These are phyloP conservation scores for Macrobrachium nipponense DNA, from an alignment of 1,140 invertebrate species.

Conservation along the genomic window DNA sequence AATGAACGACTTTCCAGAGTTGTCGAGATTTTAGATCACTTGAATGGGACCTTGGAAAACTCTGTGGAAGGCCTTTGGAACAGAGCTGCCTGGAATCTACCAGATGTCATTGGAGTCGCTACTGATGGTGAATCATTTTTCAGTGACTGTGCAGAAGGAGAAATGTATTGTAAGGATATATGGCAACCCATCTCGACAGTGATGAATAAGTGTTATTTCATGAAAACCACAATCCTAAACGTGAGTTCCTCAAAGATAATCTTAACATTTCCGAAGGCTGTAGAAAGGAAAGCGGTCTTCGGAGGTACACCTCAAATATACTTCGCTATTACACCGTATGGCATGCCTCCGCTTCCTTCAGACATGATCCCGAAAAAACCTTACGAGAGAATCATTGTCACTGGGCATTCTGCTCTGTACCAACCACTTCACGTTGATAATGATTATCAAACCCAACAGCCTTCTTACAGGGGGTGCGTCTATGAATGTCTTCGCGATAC, in stretches of 20 bases:
- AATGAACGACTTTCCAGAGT: not conserved
- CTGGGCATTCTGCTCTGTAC: not conserved
- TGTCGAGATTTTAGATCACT: not conserved
- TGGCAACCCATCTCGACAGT: not conserved
- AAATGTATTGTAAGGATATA: not conserved
- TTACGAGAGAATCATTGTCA: not conserved
- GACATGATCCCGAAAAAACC: not conserved
- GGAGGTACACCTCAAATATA: not conserved
- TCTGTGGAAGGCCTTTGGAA: not conserved
- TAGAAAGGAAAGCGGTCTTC: not conserved
- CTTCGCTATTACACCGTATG: not conserved
- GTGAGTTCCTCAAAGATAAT: not conserved
- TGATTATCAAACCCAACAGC: not conserved
- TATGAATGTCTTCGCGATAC: not conserved
- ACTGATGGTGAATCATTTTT: not conserved
- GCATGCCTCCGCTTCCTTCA: not conserved
- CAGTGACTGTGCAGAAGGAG: not conserved
- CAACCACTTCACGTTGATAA: not conserved
- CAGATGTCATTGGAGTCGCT: not conserved
- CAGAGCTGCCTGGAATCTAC: not conserved
- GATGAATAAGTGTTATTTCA: not conserved
- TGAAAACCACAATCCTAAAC: not conserved
- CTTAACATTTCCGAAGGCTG: not conserved
- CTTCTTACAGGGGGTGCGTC: not conserved
- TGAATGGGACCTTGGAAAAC: not conserved